Base-by-base conservation (phyloP, 2,113 vertebrate species). In the Athene cunicularia region DNA sequence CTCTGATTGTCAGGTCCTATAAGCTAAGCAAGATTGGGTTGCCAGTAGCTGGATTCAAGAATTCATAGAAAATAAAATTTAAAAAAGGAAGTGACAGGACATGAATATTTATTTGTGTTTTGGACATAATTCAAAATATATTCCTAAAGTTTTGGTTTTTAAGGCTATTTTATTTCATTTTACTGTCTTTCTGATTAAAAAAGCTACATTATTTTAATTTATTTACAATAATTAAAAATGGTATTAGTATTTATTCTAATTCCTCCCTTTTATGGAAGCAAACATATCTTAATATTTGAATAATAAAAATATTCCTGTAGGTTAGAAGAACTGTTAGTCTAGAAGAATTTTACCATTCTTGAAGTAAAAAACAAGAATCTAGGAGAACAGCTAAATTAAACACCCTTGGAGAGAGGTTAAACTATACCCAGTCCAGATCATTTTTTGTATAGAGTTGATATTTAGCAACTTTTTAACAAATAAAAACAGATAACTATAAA, bases 1-100 rank as follows among this genome's bases (percentile, higher is more conserved):
- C 80, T 93, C 21, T 64, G 32, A 50, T 91, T 96, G 89, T 95
- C 91, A 86, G 22, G 53, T 86, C 88, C 32, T 66, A 74, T 91
- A 95, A 90, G 70, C n/a, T 24, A 82, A 93, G n/a, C 19, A 68
- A 82, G 19, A 76, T 0, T 59, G 19, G 20, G 12, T 85, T 76
- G 35, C 85, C 79, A 58, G 66, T 55, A 80, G 49, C 62, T 80
- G 63, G 9, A 74, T 37, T 83, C 14, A 68, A 67, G 37, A 92
- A 86, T 68, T 89, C 50, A 64, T 26, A 39, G 45, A 37, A 80
- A 82, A 72, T 24, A 53, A 74, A 71, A 47, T 32, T 3, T 39
- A 72, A 74, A 72, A 59, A 41, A 59, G 3, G 21, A 92, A 70
- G 22, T 43, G 50, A 55, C n/a, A 94, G 50, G 59, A 45, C 1